These are phyloP conservation scores for Drosophila prosaltans DNA, from an alignment of 1,140 invertebrate genomes.

Conservation along the genomic window DNA sequence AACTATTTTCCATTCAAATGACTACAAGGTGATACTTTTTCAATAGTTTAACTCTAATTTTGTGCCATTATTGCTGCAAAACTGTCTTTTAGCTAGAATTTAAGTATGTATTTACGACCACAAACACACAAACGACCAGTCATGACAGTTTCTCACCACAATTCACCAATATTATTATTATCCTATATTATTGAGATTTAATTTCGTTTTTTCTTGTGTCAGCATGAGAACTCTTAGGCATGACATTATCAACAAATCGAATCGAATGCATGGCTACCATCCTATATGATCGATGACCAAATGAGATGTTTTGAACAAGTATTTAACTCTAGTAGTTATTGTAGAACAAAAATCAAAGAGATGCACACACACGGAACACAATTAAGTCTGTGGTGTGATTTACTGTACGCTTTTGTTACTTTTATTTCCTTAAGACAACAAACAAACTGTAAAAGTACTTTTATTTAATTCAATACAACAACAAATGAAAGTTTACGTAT, in stretches of 20 bases:
- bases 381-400: neutral
- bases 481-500: constrained; percentile 1
- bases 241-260: neutral
- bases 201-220: neutral
- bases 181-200: neutral
- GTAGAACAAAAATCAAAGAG: constrained; percentile 14
- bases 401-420: constrained; percentile 9
- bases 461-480: neutral
- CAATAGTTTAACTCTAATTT: too few relatives aligned
- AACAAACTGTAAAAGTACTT: neutral
- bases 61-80: neutral
- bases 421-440: constrained; percentile 5
- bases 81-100: neutral
- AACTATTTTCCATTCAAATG: too few relatives aligned
- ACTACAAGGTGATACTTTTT: too few relatives aligned
- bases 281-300: neutral
- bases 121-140: neutral
- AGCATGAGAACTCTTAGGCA: neutral
- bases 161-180: constrained; percentile 1
- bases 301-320: constrained; percentile 3
- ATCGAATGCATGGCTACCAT: neutral
- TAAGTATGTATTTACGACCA: constrained; percentile 1
- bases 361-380: neutral
- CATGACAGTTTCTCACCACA: constrained; percentile 9
- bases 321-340: neutral